Evolutionary conservation across 2,888 invertebrate species (phyloP).

Genomic region (Mimachlamys varia): DNA sequence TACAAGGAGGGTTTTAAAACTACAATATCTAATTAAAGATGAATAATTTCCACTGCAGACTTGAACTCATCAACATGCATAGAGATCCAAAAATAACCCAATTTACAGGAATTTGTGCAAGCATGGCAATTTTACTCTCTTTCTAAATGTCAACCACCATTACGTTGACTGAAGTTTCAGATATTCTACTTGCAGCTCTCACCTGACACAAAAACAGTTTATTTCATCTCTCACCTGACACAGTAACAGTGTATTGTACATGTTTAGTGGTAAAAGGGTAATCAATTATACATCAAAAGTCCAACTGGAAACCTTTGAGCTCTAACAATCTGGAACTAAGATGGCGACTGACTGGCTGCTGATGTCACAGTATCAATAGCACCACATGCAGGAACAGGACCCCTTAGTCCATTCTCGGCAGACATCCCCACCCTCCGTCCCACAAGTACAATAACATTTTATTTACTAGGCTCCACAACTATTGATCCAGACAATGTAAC

Average conservation of each 20-base stretch:
- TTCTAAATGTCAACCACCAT: conserved; percentile 30
- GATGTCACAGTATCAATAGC: not conserved
- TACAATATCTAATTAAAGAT: not conserved
- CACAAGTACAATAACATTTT: not conserved
- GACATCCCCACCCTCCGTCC: not conserved
- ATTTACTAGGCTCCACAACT: not conserved
- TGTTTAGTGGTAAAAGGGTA: conserved; percentile 16
- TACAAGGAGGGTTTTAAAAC: not conserved
- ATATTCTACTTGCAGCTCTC: not conserved
- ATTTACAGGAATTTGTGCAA: not conserved
- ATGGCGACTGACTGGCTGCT: conserved; percentile 2
- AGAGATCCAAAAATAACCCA: not conserved
- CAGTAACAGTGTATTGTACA: conserved; percentile 1
- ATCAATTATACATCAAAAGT: conserved; percentile 15
- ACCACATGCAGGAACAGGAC: not conserved
- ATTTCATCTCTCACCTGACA: not conserved
- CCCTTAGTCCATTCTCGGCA: not conserved
- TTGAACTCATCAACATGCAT: not conserved
- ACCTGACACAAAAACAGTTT: not conserved
- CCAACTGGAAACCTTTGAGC: not conserved
- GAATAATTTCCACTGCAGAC: not conserved
- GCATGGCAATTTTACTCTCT: not conserved
- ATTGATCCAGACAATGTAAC: not conserved
- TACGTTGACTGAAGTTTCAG: not conserved
- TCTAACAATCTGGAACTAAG: conserved; percentile 9